phyloP scores from a whole-genome alignment of 2,113 vertebrate species.

The Protobothrops flavoviridis region DNA sequence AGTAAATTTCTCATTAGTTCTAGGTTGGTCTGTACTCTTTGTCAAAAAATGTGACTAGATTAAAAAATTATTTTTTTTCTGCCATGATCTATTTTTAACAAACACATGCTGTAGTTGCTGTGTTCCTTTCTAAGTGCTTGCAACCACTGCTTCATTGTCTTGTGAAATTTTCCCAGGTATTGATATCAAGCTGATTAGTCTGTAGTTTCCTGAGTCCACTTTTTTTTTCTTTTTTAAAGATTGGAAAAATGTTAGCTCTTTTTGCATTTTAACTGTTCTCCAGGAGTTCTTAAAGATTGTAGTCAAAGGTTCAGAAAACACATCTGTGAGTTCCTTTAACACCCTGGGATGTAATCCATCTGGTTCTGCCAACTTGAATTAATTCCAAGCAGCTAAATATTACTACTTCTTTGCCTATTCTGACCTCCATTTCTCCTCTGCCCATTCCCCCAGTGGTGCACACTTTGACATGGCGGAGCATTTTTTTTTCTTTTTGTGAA shows the following conservation, averaged over 20 bases:
- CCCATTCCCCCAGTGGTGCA: neutral
- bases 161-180: neutral
- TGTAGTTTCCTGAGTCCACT: neutral
- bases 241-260: neutral
- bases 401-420: neutral
- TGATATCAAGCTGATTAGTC: neutral
- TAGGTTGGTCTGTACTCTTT: neutral
- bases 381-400: neutral
- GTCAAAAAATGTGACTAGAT: neutral
- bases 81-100: neutral
- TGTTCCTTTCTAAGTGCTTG: neutral
- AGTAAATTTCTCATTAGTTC: no score
- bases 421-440: neutral
- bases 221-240: neutral
- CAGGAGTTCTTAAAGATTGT: neutral
- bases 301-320: neutral
- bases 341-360: neutral
- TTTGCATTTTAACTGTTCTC: neutral
- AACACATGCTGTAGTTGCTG: neutral
- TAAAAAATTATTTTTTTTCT: neutral
- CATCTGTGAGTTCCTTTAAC: neutral
- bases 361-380: neutral
- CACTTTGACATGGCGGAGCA: neutral
- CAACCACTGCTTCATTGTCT: neutral
- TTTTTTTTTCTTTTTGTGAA: neutral